Evolutionary conservation across 2,797 vertebrate species (phyloP), one percentile per base, ranked within the genome.

Genomic region (Phoxinus dragarum): DNA sequence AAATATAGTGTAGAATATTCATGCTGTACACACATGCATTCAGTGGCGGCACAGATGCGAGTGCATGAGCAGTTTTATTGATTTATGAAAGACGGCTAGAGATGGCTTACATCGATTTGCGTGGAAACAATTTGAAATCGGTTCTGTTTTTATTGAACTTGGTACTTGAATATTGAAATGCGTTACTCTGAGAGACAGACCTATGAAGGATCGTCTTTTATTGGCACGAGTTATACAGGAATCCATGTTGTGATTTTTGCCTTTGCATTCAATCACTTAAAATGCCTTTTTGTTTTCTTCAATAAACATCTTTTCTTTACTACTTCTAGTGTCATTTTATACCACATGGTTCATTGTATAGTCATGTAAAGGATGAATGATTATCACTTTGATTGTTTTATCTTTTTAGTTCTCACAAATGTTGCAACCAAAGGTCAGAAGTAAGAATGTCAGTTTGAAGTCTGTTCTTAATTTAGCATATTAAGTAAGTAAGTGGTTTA

Each of bases 261-360:
- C 92, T 94, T 94, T 86, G 84, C 75, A 80, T 88, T 75, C 36
- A 49, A 38, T 79, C 68, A 36, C 54, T 80, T 56, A 73, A 80
- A 72, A 80, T 80, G 84, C 84, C 76, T 85, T 85, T 84, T 71
- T 59, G 17, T 78, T 78, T 84, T 14, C 16, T 68, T 73, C 74
- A 81, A 77, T 68, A 78, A 77, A 69, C 84, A 44, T 88, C 89
- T 86, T 21, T 88, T 68, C 52, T 75, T 84, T 68, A 87, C 92
- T 90, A 86, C 4, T 85, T 81, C 44, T 47, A 21, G 80, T 90
- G 93, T 92, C 92, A 90, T 92, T 94, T 94, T 90, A 91, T 86
- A 56, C 86, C 88, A 88, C 80, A 40, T 44, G 64, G 81, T 52
- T 87, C 40, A 27, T 47, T 78, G 40, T 16, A 38, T 42, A 14